Evolutionary conservation across 2,888 invertebrate genomes (phyloP), one percentile per base, ranked within the genome.

Genomic region (Drosophila neonasuta): DNA sequence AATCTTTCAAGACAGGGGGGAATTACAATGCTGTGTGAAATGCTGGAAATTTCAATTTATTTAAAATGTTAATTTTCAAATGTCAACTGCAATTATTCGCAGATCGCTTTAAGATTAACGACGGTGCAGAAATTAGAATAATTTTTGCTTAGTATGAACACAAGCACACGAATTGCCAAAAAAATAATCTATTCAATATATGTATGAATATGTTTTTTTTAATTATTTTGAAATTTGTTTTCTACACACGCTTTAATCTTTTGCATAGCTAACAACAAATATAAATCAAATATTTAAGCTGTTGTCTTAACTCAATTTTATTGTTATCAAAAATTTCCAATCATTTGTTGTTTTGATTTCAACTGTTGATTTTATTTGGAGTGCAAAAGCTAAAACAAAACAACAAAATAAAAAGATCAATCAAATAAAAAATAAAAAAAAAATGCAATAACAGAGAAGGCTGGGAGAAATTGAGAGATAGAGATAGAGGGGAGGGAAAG

Each of bases 371-470:
- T n/a, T 20, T 10, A 10, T 20, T 15, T 10, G 8, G 3, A 24
- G 36, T 4, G n/a, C 11, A 36, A 36, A 36, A n/a, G 5, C 7
- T 3, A 8, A 45, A 24, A 15, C 4, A 20, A 20, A 20, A 20
- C 4, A 46, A 10, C 34, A 10, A 15, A 36, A 29, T n/a, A 52
- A 39, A 34, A 44, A 17, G 34, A 36, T 59, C 32, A 60, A 46
- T 17, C n/a, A 11, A 20, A 32, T 24, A 30, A 51, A n/a, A n/a
- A n/a, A n/a, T n/a, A n/a, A n/a, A n/a, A n/a, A n/a, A n/a, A n/a
- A n/a, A 55, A 48, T 55, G 45, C 44, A 55, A 29, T 17, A 10
- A 24, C 32, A 8, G 32, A 32, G 3, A 17, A n/a, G 5, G 20
- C n/a, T 42, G 13, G 10, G 9, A 42, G 9, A n/a, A 2, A 20